Evolutionary conservation across 2,113 vertebrate genomes (phyloP), one percentile per base, ranked within the genome.

Genomic region (Trichomycterus rosablanca): DNA sequence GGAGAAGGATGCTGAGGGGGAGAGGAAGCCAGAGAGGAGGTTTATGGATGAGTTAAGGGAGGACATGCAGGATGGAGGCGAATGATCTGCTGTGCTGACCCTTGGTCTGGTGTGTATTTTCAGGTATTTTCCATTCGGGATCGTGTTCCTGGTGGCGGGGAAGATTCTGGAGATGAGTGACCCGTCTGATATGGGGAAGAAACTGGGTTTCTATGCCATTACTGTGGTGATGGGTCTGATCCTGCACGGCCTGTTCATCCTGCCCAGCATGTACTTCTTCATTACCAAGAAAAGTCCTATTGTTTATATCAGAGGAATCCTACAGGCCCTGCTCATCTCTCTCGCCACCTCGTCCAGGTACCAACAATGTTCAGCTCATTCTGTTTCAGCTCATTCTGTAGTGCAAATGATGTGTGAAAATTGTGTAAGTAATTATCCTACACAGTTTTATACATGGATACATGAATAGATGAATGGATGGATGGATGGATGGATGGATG

Each of bases 151-250:
- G 75, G 95, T 98, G 16, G 95, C 95, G 0, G 94, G 94, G 28
- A 98, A 98, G 80, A 97, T 98, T 75, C 78, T 98, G 59, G 95
- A 98, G 86, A 98, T 98, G 95, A 95, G 95, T 1, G 94, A 97
- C 67, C 95, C 95, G 0, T 90, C 91, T 0, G 90, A 90, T 2
- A 93, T 98, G 56, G 90, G 95, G 19, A 96, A 95, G 76, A 96
- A 97, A 67, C 81, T 98, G 72, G 95, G 94, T n/a, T 96, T 93
- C 81, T 98, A 98, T 0, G 92, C 94, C 1, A 76, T 94, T 44
- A 98, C 95, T 0, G 94, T 98, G 77, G 93, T 98, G 49, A 94
- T 93, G 0, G 95, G 95, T 24, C 83, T 98, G 34, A 86, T 98
- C 51, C 79, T 97, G 42, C 95, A 98, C 0, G 95, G 95, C 37